phyloP scores from a whole-genome alignment of 2,113 vertebrate genomes.

The Xiphophorus maculatus region DNA sequence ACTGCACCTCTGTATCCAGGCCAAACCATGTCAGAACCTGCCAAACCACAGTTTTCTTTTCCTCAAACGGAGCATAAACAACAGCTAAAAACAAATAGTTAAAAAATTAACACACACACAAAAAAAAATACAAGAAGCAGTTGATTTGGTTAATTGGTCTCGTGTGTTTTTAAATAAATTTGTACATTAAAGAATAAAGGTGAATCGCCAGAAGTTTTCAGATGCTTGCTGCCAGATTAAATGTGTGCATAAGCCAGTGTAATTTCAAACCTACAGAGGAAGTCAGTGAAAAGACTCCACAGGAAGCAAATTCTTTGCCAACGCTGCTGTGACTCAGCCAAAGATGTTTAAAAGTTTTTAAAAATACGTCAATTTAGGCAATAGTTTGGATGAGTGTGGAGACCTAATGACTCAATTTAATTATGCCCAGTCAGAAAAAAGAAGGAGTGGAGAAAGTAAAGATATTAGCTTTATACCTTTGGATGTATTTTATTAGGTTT shows the following conservation, averaged over 20 bases:
- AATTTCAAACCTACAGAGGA: not conserved
- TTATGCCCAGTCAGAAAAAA: not conserved
- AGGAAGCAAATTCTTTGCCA: not conserved
- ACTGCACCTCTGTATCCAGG: constrained; percentile 27
- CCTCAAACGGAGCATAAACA: not conserved
- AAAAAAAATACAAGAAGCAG: not conserved
- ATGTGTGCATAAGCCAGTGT: not conserved
- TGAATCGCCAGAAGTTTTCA: not conserved
- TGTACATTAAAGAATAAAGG: not conserved
- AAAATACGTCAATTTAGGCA: not conserved
- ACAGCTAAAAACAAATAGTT: not conserved
- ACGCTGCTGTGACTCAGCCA: not conserved
- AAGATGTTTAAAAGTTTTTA: not conserved
- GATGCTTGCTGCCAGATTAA: not conserved
- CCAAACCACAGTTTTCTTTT: constrained; percentile 6
- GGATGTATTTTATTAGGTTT: not conserved
- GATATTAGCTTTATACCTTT: not conserved
- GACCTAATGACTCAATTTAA: not conserved
- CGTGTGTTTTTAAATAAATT: not conserved
- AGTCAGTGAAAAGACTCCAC: constrained; percentile 1
- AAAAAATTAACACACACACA: not conserved
- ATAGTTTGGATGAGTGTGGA: not conserved
- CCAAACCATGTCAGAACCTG: not conserved
- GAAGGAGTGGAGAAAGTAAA: not conserved
- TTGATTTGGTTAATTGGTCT: not conserved